Percentiles rank a stretch among this genome's conserved stretches.
phyloP scores from a whole-genome alignment of 2,888 invertebrate genomes.

The Dugesia japonica region DNA sequence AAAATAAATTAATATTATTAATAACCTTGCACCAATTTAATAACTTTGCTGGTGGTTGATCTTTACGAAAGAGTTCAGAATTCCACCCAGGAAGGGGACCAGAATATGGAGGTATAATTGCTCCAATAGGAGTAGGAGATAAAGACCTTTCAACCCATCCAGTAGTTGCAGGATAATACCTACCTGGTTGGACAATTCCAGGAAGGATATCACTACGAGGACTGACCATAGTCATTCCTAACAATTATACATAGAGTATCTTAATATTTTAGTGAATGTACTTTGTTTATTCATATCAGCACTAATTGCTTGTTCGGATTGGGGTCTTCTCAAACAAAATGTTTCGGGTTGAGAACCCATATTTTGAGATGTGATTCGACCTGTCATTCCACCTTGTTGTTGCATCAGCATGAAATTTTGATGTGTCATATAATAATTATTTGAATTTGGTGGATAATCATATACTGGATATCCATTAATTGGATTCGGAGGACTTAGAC shows the following conservation, averaged over 20 bases:
- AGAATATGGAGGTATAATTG: neutral
- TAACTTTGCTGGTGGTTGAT: constrained; percentile 12
- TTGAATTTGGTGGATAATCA: neutral
- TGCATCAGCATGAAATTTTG: neutral
- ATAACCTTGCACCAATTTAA: constrained; percentile 28
- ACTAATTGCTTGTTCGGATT: neutral
- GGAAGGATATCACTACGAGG: constrained; percentile 5
- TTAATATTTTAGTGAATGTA: neutral
- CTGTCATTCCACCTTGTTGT: neutral
- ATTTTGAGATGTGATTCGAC: neutral
- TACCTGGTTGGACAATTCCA: neutral
- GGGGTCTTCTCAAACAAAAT: neutral
- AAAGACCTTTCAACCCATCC: neutral
- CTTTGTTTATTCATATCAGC: neutral
- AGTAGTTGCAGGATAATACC: neutral
- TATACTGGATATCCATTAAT: neutral
- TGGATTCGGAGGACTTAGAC: neutral
- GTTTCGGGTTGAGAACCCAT: neutral
- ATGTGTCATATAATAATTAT: neutral
- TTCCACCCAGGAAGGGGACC: constrained; percentile 29
- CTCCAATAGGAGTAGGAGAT: neutral
- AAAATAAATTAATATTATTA: neutral
- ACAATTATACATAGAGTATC: neutral
- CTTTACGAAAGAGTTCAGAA: constrained; percentile 26
- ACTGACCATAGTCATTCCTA: constrained; percentile 7